A percentile compares a stretch with the other conserved stretches of the same genome.
Evolutionary conservation across 2,797 vertebrate species (phyloP).

Genomic region (Stomatorhinus walkeri): DNA sequence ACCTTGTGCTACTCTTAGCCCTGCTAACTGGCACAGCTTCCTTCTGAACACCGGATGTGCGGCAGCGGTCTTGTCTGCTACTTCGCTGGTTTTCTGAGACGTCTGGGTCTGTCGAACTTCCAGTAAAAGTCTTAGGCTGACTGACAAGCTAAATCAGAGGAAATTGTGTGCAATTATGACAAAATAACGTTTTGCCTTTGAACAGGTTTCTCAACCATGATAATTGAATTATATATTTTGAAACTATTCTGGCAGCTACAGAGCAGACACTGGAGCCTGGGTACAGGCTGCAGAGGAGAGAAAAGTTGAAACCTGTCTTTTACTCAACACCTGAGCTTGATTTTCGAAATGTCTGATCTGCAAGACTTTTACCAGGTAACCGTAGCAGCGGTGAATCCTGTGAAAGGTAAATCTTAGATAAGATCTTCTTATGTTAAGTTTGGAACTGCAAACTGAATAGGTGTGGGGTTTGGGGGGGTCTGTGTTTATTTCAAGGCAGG

Average conservation of each 20-base stretch:
- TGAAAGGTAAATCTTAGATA: not conserved
- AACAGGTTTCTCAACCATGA: constrained; percentile 45
- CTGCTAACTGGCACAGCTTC: not conserved
- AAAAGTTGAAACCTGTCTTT: not conserved
- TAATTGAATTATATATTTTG: constrained; percentile 47
- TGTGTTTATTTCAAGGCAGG: not conserved
- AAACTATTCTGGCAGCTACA: constrained; percentile 31
- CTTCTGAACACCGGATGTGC: not conserved
- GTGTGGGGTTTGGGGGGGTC: not conserved
- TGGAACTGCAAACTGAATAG: not conserved
- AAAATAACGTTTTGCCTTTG: constrained; percentile 51
- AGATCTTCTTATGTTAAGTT: not conserved
- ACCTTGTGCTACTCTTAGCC: not conserved
- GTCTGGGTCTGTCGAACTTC: constrained; percentile 55
- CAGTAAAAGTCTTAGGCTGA: constrained; percentile 49
- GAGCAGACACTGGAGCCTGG: not conserved
- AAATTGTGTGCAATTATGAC: constrained; percentile 58
- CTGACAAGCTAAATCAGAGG: constrained; percentile 60
- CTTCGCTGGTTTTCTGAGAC: constrained; percentile 52
- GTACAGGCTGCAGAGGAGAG: not conserved
- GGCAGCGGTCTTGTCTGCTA: constrained; percentile 56
- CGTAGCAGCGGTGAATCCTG: not conserved
- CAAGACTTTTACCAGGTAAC: not conserved
- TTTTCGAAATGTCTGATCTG: not conserved
- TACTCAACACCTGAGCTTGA: constrained; percentile 3